These are phyloP conservation scores for Crenuchus spilurus DNA, from an alignment of 2,797 vertebrate genomes.

Conservation along the genomic window DNA sequence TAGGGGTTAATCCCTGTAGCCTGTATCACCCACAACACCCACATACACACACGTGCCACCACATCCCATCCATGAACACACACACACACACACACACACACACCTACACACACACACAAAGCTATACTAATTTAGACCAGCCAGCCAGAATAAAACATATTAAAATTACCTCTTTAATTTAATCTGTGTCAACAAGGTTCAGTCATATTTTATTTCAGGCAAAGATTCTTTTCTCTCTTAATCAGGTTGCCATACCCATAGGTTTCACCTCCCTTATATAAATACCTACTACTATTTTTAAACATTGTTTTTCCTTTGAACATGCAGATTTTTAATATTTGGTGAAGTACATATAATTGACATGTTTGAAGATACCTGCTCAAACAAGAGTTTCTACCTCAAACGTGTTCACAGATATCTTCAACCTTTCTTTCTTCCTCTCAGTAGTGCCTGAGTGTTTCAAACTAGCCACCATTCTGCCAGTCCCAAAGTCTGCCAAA, in stretches of 20 bases:
- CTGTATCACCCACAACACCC: constrained; percentile 4
- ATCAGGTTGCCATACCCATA: not conserved
- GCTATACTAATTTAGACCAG: not conserved
- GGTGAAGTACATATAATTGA: too few relatives aligned
- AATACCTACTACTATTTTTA: not conserved
- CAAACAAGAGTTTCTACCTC: too few relatives aligned
- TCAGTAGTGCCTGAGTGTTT: too few relatives aligned
- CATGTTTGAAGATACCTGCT: too few relatives aligned
- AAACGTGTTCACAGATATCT: too few relatives aligned
- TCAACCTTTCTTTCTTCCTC: too few relatives aligned
- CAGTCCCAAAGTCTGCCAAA: too few relatives aligned
- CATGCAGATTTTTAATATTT: too few relatives aligned
- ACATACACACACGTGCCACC: constrained; percentile 4
- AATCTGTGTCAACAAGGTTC: not conserved
- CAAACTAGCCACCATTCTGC: too few relatives aligned
- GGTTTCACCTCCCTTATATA: not conserved
- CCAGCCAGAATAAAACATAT: not conserved
- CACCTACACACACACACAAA: not conserved
- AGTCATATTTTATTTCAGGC: not conserved
- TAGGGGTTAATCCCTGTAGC: not conserved
- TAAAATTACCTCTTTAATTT: not conserved
- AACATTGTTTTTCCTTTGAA: not conserved
- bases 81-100: constrained; percentile 6
- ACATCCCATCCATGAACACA: too few relatives aligned
- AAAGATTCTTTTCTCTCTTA: not conserved